Percentiles rank a stretch among this genome's conserved stretches.
Evolutionary conservation across 2,797 vertebrate genomes (phyloP).

Genomic region (Rhincodon typus): DNA sequence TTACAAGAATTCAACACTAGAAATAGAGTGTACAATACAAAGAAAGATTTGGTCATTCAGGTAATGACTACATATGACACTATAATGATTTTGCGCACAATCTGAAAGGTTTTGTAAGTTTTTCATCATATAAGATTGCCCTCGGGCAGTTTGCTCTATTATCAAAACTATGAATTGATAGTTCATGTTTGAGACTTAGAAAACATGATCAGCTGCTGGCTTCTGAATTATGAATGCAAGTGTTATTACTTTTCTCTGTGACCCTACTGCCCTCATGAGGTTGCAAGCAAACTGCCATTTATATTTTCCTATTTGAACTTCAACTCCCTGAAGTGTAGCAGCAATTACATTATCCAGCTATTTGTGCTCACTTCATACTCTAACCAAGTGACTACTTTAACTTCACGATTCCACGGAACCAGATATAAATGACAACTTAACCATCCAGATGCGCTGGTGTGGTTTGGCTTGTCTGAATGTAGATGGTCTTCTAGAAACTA

Average conservation of each 20-base stretch:
- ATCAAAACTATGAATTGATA: neutral
- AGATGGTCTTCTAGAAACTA: neutral
- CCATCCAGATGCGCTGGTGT: neutral
- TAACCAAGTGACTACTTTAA: conserved; percentile 2
- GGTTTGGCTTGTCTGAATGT: neutral
- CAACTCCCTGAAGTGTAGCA: neutral
- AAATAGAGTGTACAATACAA: neutral
- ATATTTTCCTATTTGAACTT: neutral
- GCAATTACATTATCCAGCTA: neutral
- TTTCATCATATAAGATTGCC: conserved; percentile 20
- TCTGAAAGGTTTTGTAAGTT: neutral
- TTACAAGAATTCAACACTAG: neutral
- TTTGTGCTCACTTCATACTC: neutral
- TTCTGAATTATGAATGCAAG: conserved; percentile 9
- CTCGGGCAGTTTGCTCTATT: neutral
- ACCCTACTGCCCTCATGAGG: conserved; percentile 31
- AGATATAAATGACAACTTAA: conserved; percentile 10
- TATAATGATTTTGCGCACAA: neutral
- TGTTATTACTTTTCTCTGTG: conserved; percentile 13
- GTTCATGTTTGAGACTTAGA: neutral
- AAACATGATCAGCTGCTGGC: neutral
- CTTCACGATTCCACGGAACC: neutral
- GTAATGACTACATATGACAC: conserved; percentile 7
- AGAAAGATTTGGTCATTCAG: neutral
- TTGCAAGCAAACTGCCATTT: neutral